Evolutionary conservation across 2,113 vertebrate species (phyloP).

Genomic region (Hypomesus transpacificus): DNA sequence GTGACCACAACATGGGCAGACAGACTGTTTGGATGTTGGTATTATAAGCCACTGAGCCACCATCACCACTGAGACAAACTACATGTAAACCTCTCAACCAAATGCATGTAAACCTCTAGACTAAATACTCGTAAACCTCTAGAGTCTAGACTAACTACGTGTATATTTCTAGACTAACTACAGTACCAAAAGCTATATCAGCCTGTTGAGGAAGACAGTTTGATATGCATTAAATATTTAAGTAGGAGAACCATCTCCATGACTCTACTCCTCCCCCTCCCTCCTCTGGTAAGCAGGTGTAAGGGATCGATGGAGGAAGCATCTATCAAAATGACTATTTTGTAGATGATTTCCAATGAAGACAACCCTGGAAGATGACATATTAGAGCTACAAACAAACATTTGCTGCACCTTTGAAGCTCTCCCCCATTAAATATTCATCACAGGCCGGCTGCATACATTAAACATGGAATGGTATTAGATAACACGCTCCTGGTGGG

Average conservation of each 20-base stretch:
- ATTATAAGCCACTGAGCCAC: too few relatives aligned
- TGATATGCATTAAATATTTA: constrained; percentile 1
- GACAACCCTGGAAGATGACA: constrained; percentile 67
- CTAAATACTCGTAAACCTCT: too few relatives aligned
- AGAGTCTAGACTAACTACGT: too few relatives aligned
- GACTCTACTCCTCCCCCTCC: neutral
- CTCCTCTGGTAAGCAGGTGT: neutral
- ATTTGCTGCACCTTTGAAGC: constrained; percentile 77
- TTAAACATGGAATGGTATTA: constrained; percentile 71
- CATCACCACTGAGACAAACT: too few relatives aligned
- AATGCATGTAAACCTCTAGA: too few relatives aligned
- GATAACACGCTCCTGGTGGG: constrained; percentile 74
- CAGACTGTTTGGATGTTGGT: too few relatives aligned
- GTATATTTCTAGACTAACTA: too few relatives aligned
- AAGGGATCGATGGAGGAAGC: neutral
- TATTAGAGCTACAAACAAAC: constrained; percentile 74
- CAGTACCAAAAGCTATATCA: too few relatives aligned
- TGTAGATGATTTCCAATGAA: constrained; percentile 1
- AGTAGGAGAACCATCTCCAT: neutral
- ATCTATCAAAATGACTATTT: constrained; percentile 1
- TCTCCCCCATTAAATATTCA: constrained; percentile 91
- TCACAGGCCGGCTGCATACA: constrained; percentile 68
- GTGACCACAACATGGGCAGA: too few relatives aligned
- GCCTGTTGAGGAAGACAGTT: neutral
- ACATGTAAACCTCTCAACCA: too few relatives aligned